These are phyloP conservation scores for Pseudomyrmex concolor DNA, from an alignment of 1,140 invertebrate genomes.

Conservation along the genomic window DNA sequence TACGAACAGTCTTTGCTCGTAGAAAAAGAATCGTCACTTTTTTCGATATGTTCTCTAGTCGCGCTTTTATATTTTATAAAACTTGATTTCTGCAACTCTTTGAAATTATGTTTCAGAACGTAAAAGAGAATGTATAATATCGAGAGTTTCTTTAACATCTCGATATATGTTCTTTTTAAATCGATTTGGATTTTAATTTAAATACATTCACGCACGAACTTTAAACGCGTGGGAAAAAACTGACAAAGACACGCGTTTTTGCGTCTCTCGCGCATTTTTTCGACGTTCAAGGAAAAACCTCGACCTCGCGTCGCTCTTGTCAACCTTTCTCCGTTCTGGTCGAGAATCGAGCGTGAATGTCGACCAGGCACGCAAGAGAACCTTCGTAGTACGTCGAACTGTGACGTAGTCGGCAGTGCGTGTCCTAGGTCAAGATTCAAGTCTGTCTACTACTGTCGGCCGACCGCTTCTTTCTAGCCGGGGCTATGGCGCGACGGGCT, in stretches of 20 bases:
- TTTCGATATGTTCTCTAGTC: no score
- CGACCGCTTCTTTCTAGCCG: constrained; percentile 69
- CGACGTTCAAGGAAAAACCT: constrained; percentile 70
- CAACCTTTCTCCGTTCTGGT: constrained; percentile 59
- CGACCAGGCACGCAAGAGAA: constrained; percentile 57
- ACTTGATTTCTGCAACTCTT: background rate
- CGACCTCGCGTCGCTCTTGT: constrained; percentile 42
- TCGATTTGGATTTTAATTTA: background rate
- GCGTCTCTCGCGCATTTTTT: constrained; percentile 42
- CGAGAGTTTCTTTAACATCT: background rate
- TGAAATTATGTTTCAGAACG: background rate
- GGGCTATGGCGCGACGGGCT: constrained; percentile 45
- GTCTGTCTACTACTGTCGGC: constrained; percentile 72
- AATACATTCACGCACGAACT: background rate
- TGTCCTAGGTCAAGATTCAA: constrained; percentile 84
- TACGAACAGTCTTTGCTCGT: constrained; percentile 4
- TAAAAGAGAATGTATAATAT: background rate
- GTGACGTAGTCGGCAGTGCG: constrained; percentile 81
- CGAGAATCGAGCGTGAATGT: constrained; percentile 66
- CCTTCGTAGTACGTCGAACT: constrained; percentile 77
- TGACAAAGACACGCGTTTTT: background rate
- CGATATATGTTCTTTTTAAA: background rate
- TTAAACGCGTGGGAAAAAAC: background rate
- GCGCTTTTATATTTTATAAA: no score
- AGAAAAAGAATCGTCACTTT: constrained; percentile 11